phyloP scores from a whole-genome alignment of 2,113 vertebrate species.

The Varanus salvator region DNA sequence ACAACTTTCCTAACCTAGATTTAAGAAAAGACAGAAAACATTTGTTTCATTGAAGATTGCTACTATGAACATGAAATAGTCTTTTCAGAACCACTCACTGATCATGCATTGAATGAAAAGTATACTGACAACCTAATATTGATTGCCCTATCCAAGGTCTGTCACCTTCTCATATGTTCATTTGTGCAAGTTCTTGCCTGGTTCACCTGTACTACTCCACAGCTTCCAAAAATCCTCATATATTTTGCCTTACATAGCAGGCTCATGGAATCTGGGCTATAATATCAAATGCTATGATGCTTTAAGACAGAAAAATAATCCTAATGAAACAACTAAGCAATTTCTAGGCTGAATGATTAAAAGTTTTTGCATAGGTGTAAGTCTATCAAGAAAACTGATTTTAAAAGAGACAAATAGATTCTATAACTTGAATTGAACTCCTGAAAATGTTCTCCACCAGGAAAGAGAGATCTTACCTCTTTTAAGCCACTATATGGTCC shows the following conservation, averaged over 20 bases:
- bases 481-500: constrained; percentile 91
- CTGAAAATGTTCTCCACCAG: background rate
- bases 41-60: background rate
- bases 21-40: constrained; percentile 38
- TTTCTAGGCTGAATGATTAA: background rate
- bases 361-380: background rate
- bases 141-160: no score
- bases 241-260: background rate
- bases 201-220: background rate
- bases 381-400: background rate
- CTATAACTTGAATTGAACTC: background rate
- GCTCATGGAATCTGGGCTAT: background rate
- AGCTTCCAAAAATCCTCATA: background rate
- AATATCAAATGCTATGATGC: background rate
- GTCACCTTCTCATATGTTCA: background rate
- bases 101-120: background rate
- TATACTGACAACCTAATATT: background rate
- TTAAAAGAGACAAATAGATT: background rate
- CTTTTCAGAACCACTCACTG: background rate
- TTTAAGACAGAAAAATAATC: background rate
- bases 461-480: constrained; percentile 81
- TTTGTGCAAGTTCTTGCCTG: background rate
- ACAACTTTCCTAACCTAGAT: constrained; percentile 95
- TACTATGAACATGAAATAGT: background rate
- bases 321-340: background rate